Evolutionary conservation across 2,113 vertebrate genomes (phyloP).

Genomic region (Mustelus asterias): DNA sequence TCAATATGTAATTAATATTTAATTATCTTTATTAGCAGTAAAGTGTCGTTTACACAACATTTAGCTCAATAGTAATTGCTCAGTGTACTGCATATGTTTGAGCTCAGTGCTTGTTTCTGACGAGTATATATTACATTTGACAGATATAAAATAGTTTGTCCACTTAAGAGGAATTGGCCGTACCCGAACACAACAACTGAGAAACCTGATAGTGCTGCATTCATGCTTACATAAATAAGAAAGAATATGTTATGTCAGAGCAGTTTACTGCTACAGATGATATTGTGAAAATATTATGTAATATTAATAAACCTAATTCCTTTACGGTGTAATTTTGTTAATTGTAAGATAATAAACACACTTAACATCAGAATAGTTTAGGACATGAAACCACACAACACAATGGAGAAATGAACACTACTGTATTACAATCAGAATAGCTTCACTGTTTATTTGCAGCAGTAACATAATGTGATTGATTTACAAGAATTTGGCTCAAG

Average conservation of each 20-base stretch:
- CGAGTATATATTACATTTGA: neutral
- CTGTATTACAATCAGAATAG: conserved; percentile 58
- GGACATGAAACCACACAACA: neutral
- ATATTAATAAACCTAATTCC: neutral
- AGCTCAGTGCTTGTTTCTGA: conserved; percentile 19
- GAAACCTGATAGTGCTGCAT: neutral
- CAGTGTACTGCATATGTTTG: neutral
- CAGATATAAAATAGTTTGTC: neutral
- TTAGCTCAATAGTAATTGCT: neutral
- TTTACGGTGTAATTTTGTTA: neutral
- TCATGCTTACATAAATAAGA: neutral
- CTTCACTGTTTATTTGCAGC: conserved; percentile 63
- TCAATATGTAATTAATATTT: conserved; percentile 35
- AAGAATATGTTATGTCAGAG: neutral
- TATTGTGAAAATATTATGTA: neutral
- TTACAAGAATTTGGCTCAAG: conserved; percentile 75
- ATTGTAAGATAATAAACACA: neutral
- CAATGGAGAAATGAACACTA: conserved; percentile 46
- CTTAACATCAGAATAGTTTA: conserved; percentile 14
- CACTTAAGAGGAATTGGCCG: neutral
- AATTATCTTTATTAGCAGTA: conserved; percentile 29
- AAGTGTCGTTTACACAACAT: conserved; percentile 12
- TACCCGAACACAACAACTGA: neutral
- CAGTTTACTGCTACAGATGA: neutral
- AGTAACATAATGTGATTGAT: conserved; percentile 66